Evolutionary conservation across 2,113 vertebrate species (phyloP), one percentile per base, ranked within the genome.

Genomic region (Sciurus niger): DNA sequence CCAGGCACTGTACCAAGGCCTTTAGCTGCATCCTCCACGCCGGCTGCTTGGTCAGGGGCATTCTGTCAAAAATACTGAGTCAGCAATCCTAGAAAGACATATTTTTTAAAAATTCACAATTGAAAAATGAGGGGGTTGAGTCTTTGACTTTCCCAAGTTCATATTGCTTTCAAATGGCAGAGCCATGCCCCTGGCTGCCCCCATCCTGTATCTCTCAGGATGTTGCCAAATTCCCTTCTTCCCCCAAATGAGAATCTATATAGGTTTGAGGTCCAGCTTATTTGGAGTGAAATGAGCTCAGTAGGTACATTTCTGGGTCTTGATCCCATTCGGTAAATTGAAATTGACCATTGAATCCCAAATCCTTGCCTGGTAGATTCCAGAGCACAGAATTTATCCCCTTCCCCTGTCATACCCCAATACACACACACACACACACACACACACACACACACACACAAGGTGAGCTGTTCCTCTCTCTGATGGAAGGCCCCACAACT

Each of bases 131-230:
- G 76, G 46, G 6, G 46, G 63, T 58, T 48, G n/a, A 90, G 40
- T 83, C 78, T 94, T 74, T 93, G 43, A 53, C 37, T 73, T 94
- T 53, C 40, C 55, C 30, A 67, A 84, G 28, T 92, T 82, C 63
- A 72, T 84, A 65, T 18, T n/a, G 46, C 43, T 86, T 88, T 83
- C 83, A 78, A 84, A 67, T 20, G 84, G n/a, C 18, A 18, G 60
- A 32, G 8, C 34, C 63, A 4, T 37, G 32, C 84, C 12, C 60
- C 37, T 43, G 60, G 63, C 25, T n/a, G 4, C 14, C 18, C 18
- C 28, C 9, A 28, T 46, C 40, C 22, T 46, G n/a, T 40, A 48
- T 72, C 40, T 94, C 48, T 80, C 77, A 40, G 34, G 30, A 63
- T n/a, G 58, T 55, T 13, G 68, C 43, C 22, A 68, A 73, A n/a